Evolutionary conservation across 2,113 vertebrate genomes (phyloP), one percentile per base, ranked within the genome.

Genomic region (Leptobrachium leishanense): DNA sequence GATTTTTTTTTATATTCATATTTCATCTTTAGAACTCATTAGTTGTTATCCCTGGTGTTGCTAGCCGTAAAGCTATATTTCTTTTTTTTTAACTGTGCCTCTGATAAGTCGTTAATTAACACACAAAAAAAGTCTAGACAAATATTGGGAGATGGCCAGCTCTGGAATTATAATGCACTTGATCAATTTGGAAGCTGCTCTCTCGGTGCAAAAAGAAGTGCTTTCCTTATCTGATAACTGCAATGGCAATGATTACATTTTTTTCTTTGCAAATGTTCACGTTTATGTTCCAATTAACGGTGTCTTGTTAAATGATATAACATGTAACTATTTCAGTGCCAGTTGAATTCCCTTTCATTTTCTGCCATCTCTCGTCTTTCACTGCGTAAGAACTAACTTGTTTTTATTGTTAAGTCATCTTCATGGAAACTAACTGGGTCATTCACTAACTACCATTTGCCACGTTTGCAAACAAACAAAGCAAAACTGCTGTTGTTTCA

Each of bases 51-150:
- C 72, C 71, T 74, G 53, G 78, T 81, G 71, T 81, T 81, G 70
- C 68, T 81, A 74, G 74, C 53, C 77, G 46, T 43, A 68, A 68
- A 74, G 64, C 64, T 81, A 73, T 74, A 74, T 59, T 59, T 59
- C 11, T 59, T 15, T 15, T 3, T 50, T 50, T 50, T 50, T 73
- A 66, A 69, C 70, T 68, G 54, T 62, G 65, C 43, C 72, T 74
- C 64, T 68, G 78, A 81, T 81, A 81, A 81, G 65, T 74, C 64
- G 53, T 81, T 81, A 81, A 81, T 81, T 81, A 81, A 81, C 71
- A 74, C 8, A 50, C 77, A 63, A 74, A 81, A 74, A 81, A 74
- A 46, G 65, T 68, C 78, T 68, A 62, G 65, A 72, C 72, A 74
- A 74, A 74, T 62, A 20, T 81, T 81, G 72, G 78, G 71, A 74